Conservation (phyloP, 2,797 vertebrate genomes). For the Mycteria americana region DNA sequence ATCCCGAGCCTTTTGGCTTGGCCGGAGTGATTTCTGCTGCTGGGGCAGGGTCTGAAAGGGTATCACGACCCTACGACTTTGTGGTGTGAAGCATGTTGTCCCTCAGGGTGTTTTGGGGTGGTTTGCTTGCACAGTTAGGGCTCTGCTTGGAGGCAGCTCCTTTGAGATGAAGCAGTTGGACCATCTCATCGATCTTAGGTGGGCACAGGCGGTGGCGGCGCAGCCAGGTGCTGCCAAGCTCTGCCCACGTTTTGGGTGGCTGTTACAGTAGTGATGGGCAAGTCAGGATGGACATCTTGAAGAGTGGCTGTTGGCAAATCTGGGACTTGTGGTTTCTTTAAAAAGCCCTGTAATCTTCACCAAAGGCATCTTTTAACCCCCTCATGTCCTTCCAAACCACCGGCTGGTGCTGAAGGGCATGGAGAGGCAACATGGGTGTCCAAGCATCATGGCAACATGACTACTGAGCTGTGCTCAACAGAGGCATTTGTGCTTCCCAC, state of each 20-base stretch:
- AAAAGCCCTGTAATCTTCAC: not conserved
- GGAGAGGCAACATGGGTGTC: fast-evolving
- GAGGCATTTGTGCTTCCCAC: not conserved
- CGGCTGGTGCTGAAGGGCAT: not conserved
- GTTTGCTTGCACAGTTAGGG: not conserved
- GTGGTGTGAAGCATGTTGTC: not conserved
- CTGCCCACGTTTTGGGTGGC: not conserved
- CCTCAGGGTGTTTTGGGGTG: not conserved
- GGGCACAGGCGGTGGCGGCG: not conserved
- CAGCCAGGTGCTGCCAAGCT: not conserved
- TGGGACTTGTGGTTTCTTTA: not conserved
- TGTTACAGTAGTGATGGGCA: not conserved
- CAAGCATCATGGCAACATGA: fast-evolving
- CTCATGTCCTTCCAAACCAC: not conserved
- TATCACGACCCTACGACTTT: fast-evolving
- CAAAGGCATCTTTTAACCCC: not conserved
- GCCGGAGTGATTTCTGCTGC: not conserved
- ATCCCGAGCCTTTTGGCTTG: fast-evolving
- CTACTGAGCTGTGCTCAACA: no score
- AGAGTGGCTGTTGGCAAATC: not conserved
- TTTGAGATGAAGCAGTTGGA: not conserved
- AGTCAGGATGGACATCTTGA: not conserved
- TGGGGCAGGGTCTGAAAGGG: not conserved
- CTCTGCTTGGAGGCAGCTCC: not conserved
- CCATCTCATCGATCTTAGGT: not conserved